A percentile compares a stretch with the other conserved stretches of the same genome.
Evolutionary conservation across 2,113 vertebrate genomes (phyloP).

Genomic region (Poecile atricapillus): DNA sequence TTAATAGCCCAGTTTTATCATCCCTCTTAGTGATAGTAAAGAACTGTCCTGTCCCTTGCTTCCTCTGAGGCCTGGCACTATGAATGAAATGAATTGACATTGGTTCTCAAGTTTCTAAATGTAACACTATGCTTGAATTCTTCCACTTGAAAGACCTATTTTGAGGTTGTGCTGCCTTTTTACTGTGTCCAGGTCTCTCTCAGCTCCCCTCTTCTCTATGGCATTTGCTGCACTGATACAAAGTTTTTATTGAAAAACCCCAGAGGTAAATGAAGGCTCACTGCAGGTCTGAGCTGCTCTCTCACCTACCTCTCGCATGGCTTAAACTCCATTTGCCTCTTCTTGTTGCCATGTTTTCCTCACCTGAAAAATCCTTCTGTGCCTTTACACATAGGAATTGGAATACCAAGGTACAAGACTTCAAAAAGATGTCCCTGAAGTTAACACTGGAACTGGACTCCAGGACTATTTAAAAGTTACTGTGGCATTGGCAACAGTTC

Average conservation of each 20-base stretch:
- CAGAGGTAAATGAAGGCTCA: slow-evolving; percentile 51
- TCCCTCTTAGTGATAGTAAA: not conserved
- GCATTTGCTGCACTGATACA: slow-evolving; percentile 37
- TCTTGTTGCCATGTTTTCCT: not conserved
- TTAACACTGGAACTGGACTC: slow-evolving; percentile 54
- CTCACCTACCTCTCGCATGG: slow-evolving; percentile 41
- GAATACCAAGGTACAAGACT: slow-evolving; percentile 25
- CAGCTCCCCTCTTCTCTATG: not conserved
- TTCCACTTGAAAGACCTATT: slow-evolving; percentile 7
- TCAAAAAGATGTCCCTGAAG: not conserved
- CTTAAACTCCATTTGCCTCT: not conserved
- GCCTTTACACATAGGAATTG: not conserved
- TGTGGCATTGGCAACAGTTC: slow-evolving; percentile 31
- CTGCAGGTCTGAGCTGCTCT: slow-evolving; percentile 18
- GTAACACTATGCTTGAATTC: slow-evolving; percentile 51
- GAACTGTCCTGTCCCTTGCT: not conserved
- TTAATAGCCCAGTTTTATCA: not conserved
- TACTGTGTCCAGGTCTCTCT: not conserved
- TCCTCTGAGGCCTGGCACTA: not conserved
- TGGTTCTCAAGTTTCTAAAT: not conserved
- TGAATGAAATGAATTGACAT: not conserved
- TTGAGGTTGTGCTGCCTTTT: not conserved
- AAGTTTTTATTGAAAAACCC: not conserved
- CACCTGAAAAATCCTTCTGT: not conserved
- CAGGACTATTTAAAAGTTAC: not conserved